Evolutionary conservation across 1,140 invertebrate species (phyloP), one percentile per base, ranked within the genome.

Genomic region (Geopemphigus sp.): DNA sequence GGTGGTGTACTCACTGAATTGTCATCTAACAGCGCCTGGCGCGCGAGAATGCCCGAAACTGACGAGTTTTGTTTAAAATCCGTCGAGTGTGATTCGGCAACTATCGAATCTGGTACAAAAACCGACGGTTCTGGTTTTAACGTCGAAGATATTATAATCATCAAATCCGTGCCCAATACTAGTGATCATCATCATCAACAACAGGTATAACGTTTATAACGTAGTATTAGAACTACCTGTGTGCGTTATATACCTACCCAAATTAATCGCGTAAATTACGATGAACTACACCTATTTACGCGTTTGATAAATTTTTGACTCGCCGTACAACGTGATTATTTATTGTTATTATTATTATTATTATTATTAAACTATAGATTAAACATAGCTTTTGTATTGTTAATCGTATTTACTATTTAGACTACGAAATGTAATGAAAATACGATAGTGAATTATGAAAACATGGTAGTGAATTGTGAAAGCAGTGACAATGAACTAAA

Each of bases 361-460:
- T 54, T 63, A 32, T 3, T 45, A 26, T 29, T 32, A 29, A 29
- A 19, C 0, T 11, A 22, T 47, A 47, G 19, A 24, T 47, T 24
- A 50, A 17, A 11, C 15, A 50, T 50, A 50, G 1, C 17, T 50
- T 24, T 4, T 50, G 39, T 68, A 54, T 19, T 54, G 53, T 54
- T 54, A 54, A 54, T 54, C 53, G 19, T 54, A 54, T 54, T 54
- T 54, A 54, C 47, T 64, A 47, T 66, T 45, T 66, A 66, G 66
- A 50, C 15, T 26, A 50, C n/a, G 50, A 50, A 50, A 26, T 68
- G 14, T 26, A 50, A 2, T 66, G 63, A 45, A 26, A 24, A 50
- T 22, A 24, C 17, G 24, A 26, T n/a, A 24, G n/a, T 68, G 11
- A 68, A n/a, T n/a, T n/a, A 2, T 66, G 63, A 45, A 26, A 24